Percentiles rank a stretch among this genome's conserved stretches.
These are phyloP conservation scores for Eulacestoma nigropectus DNA, from an alignment of 2,113 vertebrate genomes.

Conservation along the genomic window DNA sequence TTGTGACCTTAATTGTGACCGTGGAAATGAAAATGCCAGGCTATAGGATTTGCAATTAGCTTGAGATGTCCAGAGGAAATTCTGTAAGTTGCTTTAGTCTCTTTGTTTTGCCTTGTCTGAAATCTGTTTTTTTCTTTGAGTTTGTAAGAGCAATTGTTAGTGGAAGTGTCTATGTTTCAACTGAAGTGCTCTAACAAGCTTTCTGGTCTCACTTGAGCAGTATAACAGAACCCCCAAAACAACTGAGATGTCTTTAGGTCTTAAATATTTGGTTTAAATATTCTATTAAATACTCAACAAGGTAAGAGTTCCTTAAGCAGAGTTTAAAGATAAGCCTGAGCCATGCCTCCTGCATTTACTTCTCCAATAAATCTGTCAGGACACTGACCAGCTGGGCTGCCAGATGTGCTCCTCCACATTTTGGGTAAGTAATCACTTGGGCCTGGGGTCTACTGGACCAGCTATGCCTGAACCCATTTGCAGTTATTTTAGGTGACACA, in stretches of 20 bases:
- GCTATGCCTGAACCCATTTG: neutral
- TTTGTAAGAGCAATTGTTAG: slow-evolving; percentile 11
- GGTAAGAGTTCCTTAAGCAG: neutral
- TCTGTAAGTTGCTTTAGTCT: neutral
- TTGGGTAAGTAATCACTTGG: neutral
- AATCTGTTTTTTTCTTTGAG: slow-evolving; percentile 15
- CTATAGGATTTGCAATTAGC: slow-evolving; percentile 46
- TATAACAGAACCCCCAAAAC: neutral
- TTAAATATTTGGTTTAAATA: neutral
- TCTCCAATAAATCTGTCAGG: neutral
- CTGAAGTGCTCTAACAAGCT: neutral
- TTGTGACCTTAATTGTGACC: slow-evolving; percentile 11
- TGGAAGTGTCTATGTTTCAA: slow-evolving; percentile 13
- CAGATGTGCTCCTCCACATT: neutral
- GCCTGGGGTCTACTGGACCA: neutral
- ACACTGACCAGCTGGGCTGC: neutral
- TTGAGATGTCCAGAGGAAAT: slow-evolving; percentile 36
- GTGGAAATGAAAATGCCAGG: slow-evolving; percentile 26
- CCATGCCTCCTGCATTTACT: neutral
- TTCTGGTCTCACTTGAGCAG: neutral
- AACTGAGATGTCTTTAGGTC: neutral
- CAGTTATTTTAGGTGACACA: neutral
- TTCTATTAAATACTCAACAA: neutral
- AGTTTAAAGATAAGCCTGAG: neutral
- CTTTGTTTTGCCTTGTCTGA: slow-evolving; percentile 37